These are phyloP conservation scores for Colletes gigas DNA, from an alignment of 1,140 invertebrate genomes.

Conservation along the genomic window DNA sequence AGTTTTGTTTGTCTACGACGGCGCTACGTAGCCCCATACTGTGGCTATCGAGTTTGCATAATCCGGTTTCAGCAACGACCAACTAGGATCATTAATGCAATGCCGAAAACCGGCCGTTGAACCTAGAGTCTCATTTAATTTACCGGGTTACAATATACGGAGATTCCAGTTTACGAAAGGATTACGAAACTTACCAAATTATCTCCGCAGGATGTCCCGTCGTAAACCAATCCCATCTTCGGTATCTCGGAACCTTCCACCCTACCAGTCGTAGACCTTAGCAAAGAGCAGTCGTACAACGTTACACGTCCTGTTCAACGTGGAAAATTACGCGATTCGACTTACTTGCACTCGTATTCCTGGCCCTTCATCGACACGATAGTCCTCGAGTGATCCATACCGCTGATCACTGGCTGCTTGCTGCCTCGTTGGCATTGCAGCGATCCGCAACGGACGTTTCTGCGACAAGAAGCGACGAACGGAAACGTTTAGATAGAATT, in stretches of 20 bases:
- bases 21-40: too few species aligned
- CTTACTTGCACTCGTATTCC: constrained; percentile 96
- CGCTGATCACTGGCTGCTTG: constrained; percentile 87
- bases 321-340: constrained; percentile 58
- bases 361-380: constrained; percentile 92
- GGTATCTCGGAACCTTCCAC: constrained; percentile 85
- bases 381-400: constrained; percentile 91
- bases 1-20: neutral
- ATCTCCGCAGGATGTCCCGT: constrained; percentile 95
- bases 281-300: neutral
- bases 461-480: constrained; percentile 72
- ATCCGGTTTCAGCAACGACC: constrained; percentile 2
- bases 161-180: neutral
- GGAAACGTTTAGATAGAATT: neutral
- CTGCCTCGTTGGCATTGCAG: constrained; percentile 94
- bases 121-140: neutral
- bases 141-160: neutral
- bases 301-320: neutral
- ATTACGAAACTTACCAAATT: constrained; percentile 84
- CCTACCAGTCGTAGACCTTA: constrained; percentile 68
- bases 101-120: neutral
- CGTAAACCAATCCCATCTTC: constrained; percentile 89
- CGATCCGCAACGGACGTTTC: constrained; percentile 93
- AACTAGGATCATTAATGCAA: neutral
- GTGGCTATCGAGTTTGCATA: constrained; percentile 8